Percentiles rank a stretch among this genome's conserved stretches.
phyloP scores from a whole-genome alignment of 2,113 vertebrate species.

The Nothocercus julius region DNA sequence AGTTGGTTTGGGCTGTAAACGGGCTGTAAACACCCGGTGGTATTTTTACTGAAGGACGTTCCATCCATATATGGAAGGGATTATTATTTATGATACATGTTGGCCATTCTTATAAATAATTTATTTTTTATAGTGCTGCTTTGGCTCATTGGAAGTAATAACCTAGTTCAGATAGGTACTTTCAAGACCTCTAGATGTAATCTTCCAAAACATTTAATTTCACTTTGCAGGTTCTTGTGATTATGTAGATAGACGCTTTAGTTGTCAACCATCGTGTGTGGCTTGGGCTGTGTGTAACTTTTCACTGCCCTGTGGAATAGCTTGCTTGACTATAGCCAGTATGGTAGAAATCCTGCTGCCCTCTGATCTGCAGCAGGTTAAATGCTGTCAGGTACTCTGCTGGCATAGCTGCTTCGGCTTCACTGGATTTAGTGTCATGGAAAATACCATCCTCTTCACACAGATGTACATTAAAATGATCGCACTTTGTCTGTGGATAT shows the following conservation, averaged over 20 bases:
- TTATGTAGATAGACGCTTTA: not conserved
- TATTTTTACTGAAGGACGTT: not conserved
- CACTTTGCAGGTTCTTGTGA: not conserved
- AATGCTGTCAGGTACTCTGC: not conserved
- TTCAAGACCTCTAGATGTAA: conserved; percentile 14
- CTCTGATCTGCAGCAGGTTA: not conserved
- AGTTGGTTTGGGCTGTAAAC: not conserved
- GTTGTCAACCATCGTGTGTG: not conserved
- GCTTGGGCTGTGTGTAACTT: conserved; percentile 12
- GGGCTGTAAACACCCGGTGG: not conserved
- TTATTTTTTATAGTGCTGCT: conserved; percentile 1
- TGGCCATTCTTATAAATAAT: not conserved
- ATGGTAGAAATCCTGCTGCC: not conserved
- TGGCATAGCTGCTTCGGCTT: not conserved
- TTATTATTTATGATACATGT: not conserved
- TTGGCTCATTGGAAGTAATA: conserved; percentile 25
- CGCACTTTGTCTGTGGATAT: not conserved
- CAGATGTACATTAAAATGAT: not conserved
- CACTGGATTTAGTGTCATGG: not conserved
- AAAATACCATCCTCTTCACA: not conserved
- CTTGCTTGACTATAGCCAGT: conserved; percentile 5
- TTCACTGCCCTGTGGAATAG: conserved; percentile 4
- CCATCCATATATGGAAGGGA: not conserved
- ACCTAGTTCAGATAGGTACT: not conserved
- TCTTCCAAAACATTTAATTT: conserved; percentile 43